Conservation (phyloP, 2,797 vertebrate species). For the Capromys pilorides region DNA sequence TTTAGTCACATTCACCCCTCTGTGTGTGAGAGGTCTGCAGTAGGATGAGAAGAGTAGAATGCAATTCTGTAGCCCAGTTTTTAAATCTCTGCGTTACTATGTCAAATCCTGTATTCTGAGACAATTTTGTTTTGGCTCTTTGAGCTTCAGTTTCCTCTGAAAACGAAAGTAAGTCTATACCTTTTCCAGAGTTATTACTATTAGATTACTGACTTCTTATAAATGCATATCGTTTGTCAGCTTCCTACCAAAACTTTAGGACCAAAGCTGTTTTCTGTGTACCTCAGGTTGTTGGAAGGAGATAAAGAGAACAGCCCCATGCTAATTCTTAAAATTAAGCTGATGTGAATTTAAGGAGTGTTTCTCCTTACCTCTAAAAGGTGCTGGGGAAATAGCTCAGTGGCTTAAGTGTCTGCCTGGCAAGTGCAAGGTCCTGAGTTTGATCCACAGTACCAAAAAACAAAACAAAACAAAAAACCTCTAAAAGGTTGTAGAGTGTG, state of each 20-base stretch:
- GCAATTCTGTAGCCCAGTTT: background rate
- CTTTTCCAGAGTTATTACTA: background rate
- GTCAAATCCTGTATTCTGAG: background rate
- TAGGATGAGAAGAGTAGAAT: background rate
- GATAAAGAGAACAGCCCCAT: conserved; percentile 20
- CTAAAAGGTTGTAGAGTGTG: background rate
- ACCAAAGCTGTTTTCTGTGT: background rate
- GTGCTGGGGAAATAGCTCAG: too few species aligned
- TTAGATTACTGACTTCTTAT: background rate
- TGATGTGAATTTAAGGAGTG: conserved; percentile 48
- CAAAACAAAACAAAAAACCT: background rate
- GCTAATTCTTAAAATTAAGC: conserved; percentile 43
- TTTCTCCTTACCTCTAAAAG: conserved; percentile 7
- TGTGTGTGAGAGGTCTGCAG: background rate
- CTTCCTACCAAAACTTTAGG: background rate
- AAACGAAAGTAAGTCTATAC: background rate
- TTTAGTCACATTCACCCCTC: background rate
- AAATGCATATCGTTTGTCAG: background rate
- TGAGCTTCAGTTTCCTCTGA: background rate
- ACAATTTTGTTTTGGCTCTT: background rate
- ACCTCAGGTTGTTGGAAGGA: background rate
- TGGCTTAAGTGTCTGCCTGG: too few species aligned
- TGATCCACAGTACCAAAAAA: background rate
- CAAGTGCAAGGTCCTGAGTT: too few species aligned
- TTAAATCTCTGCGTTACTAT: background rate